Conservation (phyloP, 2,888 invertebrate species). For the Diabrotica balteata region DNA sequence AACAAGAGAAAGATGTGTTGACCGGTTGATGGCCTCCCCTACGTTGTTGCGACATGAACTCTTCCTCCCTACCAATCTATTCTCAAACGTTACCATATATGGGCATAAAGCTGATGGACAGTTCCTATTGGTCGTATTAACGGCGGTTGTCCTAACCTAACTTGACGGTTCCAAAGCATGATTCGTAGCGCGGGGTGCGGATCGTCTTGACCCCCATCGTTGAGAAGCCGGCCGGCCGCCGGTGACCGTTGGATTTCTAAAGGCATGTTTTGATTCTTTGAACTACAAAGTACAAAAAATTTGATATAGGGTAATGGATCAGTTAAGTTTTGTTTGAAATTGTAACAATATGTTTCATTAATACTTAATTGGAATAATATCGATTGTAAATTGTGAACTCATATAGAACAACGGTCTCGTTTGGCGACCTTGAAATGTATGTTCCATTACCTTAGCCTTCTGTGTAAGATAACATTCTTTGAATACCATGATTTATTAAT, state of each 20-base stretch:
- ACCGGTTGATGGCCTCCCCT: slow-evolving; percentile 49
- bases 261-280: background rate
- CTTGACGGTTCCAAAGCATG: slow-evolving; percentile 49
- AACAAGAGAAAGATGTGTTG: slow-evolving; percentile 41
- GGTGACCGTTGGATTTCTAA: slow-evolving; percentile 41
- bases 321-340: no score
- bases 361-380: no score
- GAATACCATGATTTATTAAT: slow-evolving; percentile 9
- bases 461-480: slow-evolving; percentile 12
- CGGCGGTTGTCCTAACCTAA: slow-evolving; percentile 56
- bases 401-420: slow-evolving; percentile 49
- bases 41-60: slow-evolving; percentile 51
- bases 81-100: slow-evolving; percentile 80
- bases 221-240: slow-evolving; percentile 34
- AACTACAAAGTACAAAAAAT: no score
- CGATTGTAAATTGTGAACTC: background rate
- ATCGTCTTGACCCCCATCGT: slow-evolving; percentile 10
- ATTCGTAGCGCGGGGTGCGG: slow-evolving; percentile 31
- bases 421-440: slow-evolving; percentile 56
- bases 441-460: slow-evolving; percentile 42
- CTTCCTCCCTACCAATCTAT: slow-evolving; percentile 64
- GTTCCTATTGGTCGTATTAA: slow-evolving; percentile 67
- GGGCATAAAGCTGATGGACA: slow-evolving; percentile 76
- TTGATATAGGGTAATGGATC: no score
- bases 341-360: no score